These are phyloP conservation scores for Tinamus guttatus DNA, from an alignment of 2,113 vertebrate genomes.

Conservation along the genomic window DNA sequence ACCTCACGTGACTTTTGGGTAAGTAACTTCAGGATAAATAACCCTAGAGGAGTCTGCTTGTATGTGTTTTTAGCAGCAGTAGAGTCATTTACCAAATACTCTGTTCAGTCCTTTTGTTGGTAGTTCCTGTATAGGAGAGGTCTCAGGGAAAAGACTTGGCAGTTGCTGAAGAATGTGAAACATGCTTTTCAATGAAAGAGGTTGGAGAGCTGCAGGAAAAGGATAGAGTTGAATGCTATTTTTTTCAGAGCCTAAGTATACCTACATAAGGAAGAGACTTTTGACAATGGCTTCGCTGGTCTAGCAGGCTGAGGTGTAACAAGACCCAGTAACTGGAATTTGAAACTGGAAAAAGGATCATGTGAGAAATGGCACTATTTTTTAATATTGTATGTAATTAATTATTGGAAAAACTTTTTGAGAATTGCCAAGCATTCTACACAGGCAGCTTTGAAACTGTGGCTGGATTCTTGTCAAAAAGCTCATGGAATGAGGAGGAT, in stretches of 20 bases:
- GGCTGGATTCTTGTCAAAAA: not conserved
- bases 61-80: not conserved
- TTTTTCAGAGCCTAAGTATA: not conserved
- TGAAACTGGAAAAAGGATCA: accelerated
- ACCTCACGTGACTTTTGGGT: not conserved
- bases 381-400: not conserved
- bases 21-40: constrained; percentile 4
- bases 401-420: not conserved
- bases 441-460: not conserved
- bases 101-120: constrained; percentile 30
- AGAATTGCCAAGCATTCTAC: not conserved
- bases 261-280: not conserved
- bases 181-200: constrained; percentile 29
- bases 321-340: not conserved
- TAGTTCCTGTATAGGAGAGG: constrained; percentile 34
- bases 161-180: not conserved
- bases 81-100: constrained; percentile 21
- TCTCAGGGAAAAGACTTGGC: constrained; percentile 14
- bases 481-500: not conserved
- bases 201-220: not conserved
- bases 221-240: not conserved
- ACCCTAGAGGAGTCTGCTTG: not conserved
- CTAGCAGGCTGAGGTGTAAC: not conserved
- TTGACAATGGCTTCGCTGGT: not conserved
- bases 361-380: not conserved